Percentiles rank a stretch among this genome's conserved stretches.
phyloP scores from a whole-genome alignment of 1,140 invertebrate species.

The Atta texana region DNA sequence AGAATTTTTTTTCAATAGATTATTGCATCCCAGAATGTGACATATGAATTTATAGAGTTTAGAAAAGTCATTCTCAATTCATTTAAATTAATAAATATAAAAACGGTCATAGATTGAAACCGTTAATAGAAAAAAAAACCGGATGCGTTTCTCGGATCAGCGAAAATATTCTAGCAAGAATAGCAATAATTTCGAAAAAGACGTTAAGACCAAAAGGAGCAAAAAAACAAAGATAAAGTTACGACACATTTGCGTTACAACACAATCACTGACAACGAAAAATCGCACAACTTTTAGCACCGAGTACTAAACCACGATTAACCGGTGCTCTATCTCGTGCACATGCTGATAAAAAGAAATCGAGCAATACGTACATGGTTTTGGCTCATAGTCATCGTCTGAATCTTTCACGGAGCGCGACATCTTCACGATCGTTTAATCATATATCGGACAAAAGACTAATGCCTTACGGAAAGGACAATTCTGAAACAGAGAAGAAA shows the following conservation, averaged over 20 bases:
- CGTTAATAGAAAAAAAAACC: background rate
- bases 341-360: constrained; percentile 36
- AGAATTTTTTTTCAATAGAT: background rate
- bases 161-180: background rate
- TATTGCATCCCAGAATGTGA: background rate
- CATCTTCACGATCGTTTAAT: constrained; percentile 67
- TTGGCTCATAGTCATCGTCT: constrained; percentile 73
- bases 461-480: background rate
- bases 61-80: background rate
- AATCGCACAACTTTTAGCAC: background rate
- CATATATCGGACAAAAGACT: background rate
- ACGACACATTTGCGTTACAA: background rate
- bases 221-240: background rate
- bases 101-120: background rate
- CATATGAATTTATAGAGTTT: background rate
- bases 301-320: constrained; percentile 40
- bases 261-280: background rate
- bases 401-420: constrained; percentile 71
- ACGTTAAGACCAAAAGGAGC: background rate
- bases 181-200: background rate
- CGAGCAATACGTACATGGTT: constrained; percentile 70
- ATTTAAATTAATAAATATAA: constrained; percentile 4
- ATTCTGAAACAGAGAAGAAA: background rate
- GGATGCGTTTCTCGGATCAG: background rate
- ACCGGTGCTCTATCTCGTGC: background rate